Base-by-base conservation (phyloP, 2,113 vertebrate species). In the Mobula hypostoma region DNA sequence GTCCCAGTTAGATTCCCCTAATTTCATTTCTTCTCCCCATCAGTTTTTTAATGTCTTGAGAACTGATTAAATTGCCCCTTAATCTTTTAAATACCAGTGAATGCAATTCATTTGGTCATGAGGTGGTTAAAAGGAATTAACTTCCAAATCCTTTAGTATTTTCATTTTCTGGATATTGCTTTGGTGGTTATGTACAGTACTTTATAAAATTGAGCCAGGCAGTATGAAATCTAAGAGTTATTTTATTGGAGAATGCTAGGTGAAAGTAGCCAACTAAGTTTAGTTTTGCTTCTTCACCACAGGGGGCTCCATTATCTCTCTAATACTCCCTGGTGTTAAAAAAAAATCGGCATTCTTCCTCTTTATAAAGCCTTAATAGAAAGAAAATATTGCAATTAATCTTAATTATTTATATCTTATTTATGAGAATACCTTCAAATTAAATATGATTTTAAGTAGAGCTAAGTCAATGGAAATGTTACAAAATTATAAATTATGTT, bases 301-400 rank as follows among this genome's bases (percentile, higher is more conserved):
- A 32, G 27, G 61, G 58, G 32, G 68, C 90, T 72, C 66, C 2
- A 27, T 27, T 72, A 36, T 68, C 40, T 36, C 68, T 27, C 36
- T 21, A 27, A 70, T 72, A 40, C 40, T 15, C 90, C 90, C 66
- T 32, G 17, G 8, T 93, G 36, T 48, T 93, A 36, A 40, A 14
- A 40, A 72, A 48, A 93, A 24, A 32, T 72, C 21, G 6, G 7
- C n/a, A 32, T 68, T 90, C 61, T 14, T 32, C 58, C 85, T 88
- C 4, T 58, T 17, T 27, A 83, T 29, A 88, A 88, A 88, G 36
- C 61, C 61, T 90, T 32, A 90, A 66, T 90, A 32, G 58, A 36
- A 90, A 90, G 61, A 90, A 90, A 90, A 90, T 27, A 90, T 90
- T 90, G 66, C 66, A 66, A 90, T 36, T 66, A 66, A 90, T 90